Conservation (phyloP, 2,888 invertebrate species). For the Drosophila macrothrix region DNA sequence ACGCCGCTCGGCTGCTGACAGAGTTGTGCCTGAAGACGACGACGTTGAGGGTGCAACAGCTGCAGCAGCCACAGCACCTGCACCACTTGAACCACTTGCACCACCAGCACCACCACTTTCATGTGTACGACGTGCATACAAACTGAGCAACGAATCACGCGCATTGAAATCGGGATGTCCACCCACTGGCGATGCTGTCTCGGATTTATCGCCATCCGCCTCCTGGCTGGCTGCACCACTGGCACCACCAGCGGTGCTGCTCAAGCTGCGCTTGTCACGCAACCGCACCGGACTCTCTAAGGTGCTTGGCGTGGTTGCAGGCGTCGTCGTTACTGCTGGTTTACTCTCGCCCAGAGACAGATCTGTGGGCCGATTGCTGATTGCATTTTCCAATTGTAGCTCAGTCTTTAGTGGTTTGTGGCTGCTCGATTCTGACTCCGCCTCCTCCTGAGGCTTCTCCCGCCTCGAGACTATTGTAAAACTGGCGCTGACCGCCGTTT, state of each 20-base stretch:
- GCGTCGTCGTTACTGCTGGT: slow-evolving; percentile 29
- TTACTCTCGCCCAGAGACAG: slow-evolving; percentile 49
- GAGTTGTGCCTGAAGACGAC: slow-evolving; percentile 43
- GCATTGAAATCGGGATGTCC: slow-evolving; percentile 71
- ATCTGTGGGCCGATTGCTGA: slow-evolving; percentile 57
- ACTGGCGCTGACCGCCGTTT: slow-evolving; percentile 76
- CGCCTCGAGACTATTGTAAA: slow-evolving; percentile 79
- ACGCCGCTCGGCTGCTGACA: slow-evolving; percentile 88
- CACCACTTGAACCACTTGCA: slow-evolving; percentile 24
- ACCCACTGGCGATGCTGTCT: slow-evolving; percentile 62
- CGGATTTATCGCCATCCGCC: slow-evolving; percentile 57
- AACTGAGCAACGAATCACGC: slow-evolving; percentile 68
- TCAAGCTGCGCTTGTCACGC: slow-evolving; percentile 84
- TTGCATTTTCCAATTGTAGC: slow-evolving; percentile 30
- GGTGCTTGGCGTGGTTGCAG: slow-evolving; percentile 81
- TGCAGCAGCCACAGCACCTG: slow-evolving; percentile 34
- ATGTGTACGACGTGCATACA: slow-evolving; percentile 69
- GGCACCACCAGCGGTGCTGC: slow-evolving; percentile 28
- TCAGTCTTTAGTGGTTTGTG: slow-evolving; percentile 73
- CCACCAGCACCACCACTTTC: slow-evolving; percentile 43
- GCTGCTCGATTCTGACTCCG: slow-evolving; percentile 28
- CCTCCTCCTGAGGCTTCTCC: slow-evolving; percentile 58
- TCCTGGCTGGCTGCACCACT: slow-evolving; percentile 45
- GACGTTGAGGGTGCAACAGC: slow-evolving; percentile 48
- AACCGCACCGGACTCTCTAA: slow-evolving; percentile 82